Base-by-base conservation (phyloP, 2,797 vertebrate species). In the Xenopus petersii region DNA sequence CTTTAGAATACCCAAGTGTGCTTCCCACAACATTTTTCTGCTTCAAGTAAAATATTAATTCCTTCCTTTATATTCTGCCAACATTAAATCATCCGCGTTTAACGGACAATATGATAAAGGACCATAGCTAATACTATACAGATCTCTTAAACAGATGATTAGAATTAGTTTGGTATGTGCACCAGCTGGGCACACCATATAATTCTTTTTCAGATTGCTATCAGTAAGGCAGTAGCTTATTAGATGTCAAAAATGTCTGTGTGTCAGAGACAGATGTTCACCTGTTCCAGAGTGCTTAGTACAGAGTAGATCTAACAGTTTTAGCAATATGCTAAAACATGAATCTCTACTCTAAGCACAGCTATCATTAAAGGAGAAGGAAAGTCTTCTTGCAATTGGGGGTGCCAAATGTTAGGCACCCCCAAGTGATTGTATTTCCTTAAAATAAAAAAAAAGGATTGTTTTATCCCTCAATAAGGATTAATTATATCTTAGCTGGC, bases 71-170 rank as follows among this genome's bases (percentile, higher is more conserved):
- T 60, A 71, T 42, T 33, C 56, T 61, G 75, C 75, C 68, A 76
- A 71, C 47, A 36, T 42, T 66, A 13, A 71, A 64, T 76, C 75
- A 71, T 63, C 56, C 54, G 12, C 13, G 12, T 17, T 46, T 24
- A 71, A 71, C 55, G 60, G 69, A 76, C 69, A 71, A 59, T 66
- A 42, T 59, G 74, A 76, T 66, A 71, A 71, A 76, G 62, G 74
- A 66, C 63, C 55, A 49, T n/a, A 51, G 13, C 63, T 71, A 77
- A 77, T 55, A 47, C 61, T 67, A 67, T 69, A 55, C 75, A 77
- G 75, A 77, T 71, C 69, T 62, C 17, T 26, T 10, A 59, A 47
- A 64, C 67, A 70, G 60, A 70, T 59, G 61, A 70, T 70, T 70
- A 58, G 47, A 77, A 67, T 54, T 60, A 60, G 56, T 60, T 42